Base-by-base conservation (phyloP, 2,113 vertebrate genomes). In the Clinocottus analis region DNA sequence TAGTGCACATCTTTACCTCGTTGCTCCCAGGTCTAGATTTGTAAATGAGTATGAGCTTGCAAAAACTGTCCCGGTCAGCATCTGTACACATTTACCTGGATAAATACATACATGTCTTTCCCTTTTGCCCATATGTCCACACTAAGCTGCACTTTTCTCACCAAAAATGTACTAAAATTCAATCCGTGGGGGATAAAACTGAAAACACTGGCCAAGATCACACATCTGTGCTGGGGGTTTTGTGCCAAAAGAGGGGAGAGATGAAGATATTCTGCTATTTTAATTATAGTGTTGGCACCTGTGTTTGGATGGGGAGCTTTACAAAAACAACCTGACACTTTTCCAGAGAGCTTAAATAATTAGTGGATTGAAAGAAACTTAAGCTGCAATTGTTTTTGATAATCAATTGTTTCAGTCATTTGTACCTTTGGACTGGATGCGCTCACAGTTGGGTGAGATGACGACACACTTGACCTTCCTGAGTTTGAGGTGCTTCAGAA, bases 361-460 rank as follows among this genome's bases (percentile, higher is more conserved):
- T 49, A 21, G 45, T 19, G 16, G 13, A 43, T 3, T 17, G 14
- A 45, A 4, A 45, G 43, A 45, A 45, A 45, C 43, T 45, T 45
- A 45, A 17, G 1, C 43, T 17, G 43, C 43, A 45, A 45, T 16
- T 45, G 3, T 19, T 47, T 19, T 51, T 2, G 49, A 19, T 4
- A 55, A 25, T 25, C n/a, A 25, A 55, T 13, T 4, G n/a, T 25
- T 55, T 55, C 51, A 23, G n/a, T 55, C n/a, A 25, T 55, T 55
- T 25, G n/a, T 93, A 99, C 98, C 98, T 95, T 99, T 99, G 21
- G 97, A 96, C 75, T 99, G 96, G 69, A 96, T 97, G 82, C 97
- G 97, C 87, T 99, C 98, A 84, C 98, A 99, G 95, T 99, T 99
- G 56, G 98, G 98, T 43, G 98, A 99, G 90, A 99, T 99, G 90